Base-by-base conservation (phyloP, 2,113 vertebrate genomes). In the Cinclus mexicanus region DNA sequence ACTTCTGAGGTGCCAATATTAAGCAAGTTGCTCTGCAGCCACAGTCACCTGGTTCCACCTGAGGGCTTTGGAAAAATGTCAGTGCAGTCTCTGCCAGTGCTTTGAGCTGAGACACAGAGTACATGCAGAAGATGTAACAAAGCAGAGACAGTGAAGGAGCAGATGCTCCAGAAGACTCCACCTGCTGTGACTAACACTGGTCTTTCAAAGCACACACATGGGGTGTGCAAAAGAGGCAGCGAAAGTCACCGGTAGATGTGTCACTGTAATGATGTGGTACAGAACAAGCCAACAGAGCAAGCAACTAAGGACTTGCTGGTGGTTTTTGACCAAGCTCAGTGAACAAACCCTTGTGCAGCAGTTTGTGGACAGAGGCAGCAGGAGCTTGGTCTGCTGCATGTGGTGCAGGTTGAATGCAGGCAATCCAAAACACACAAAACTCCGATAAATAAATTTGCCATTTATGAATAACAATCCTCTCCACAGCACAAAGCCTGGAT, bases 171-270 rank as follows among this genome's bases (percentile, higher is more conserved):
- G 33, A 82, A 75, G 29, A 20, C 13, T 41, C 35, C 50, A 2
- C 61, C 19, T 67, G 42, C 65, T 87, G 35, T 64, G 35, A 14
- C 78, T 50, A 57, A 12, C 16, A 25, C 0, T 33, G 31, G 28
- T 71, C 42, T 47, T 83, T 75, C 60, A 60, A 92, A 90, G 64
- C 23, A 37, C 47, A 37, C 22, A 4, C 26, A 39, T 0, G 0
- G 10, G 7, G 15, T 4, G 13, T 78, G 56, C 64, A 57, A 46
- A 81, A 85, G 47, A 55, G 44, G 35, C 29, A 88, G 14, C 2
- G 5, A 12, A 12, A 59, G 65, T 28, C 20, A 4, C 0, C 0
- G 0, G 1, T 2, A 5, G 35, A 29, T 17, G 13, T 39, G 42
- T 31, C 22, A 13, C 52, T 19, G 9, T 37, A 59, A 2, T 3